phyloP scores from a whole-genome alignment of 2,113 vertebrate species.

The Lates calcarifer region DNA sequence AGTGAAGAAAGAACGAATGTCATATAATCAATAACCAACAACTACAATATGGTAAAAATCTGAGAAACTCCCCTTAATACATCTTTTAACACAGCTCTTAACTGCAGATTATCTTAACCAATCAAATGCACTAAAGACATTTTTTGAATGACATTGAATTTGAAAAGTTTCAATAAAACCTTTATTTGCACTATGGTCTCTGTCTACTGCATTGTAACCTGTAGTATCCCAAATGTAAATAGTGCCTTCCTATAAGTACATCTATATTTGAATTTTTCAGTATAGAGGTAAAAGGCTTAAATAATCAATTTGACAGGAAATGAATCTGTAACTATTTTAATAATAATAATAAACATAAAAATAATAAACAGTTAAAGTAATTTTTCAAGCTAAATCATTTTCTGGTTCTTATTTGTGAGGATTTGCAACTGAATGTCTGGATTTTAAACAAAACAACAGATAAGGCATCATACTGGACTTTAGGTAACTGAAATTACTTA shows the following conservation, averaged over 20 bases:
- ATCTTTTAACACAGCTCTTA: neutral
- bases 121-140: neutral
- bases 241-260: neutral
- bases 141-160: neutral
- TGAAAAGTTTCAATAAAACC: conserved; percentile 23
- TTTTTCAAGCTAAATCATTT: too few species aligned
- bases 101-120: neutral
- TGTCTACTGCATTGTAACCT: neutral
- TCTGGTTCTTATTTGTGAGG: too few species aligned
- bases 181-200: neutral
- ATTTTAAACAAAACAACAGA: too few species aligned
- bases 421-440: too few species aligned
- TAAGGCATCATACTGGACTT: too few species aligned
- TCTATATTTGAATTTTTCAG: neutral
- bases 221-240: neutral
- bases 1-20: neutral
- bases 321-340: neutral
- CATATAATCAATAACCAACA: neutral
- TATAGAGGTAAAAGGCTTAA: neutral
- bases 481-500: too few species aligned
- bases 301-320: neutral
- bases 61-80: neutral
- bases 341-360: too few species aligned
- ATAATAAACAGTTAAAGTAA: too few species aligned
- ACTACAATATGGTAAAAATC: neutral